Base-by-base conservation (phyloP, 2,797 vertebrate genomes). In the Sebastes steindachneri region DNA sequence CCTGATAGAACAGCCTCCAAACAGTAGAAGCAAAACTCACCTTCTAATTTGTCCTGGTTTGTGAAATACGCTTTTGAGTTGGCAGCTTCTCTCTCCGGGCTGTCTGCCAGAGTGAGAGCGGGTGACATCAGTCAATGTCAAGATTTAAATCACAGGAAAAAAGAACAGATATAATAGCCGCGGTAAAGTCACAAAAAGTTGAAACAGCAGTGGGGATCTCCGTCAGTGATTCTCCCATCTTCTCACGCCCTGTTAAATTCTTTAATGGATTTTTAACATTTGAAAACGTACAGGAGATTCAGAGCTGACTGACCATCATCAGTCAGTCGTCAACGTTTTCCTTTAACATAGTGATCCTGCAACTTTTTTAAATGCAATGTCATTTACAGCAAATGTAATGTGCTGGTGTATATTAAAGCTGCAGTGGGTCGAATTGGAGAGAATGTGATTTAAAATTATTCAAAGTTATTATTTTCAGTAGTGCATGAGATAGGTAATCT, bases 51-150 rank as follows among this genome's bases (percentile, higher is more conserved):
- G 45, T 83, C 37, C 54, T 51, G 35, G 11, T 82, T 76, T 64
- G 31, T 75, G 64, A 64, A 77, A 69, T 55, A 0, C 0, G 3
- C 79, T 77, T 80, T 25, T 6, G 12, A 21, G 12, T 55, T 66
- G 69, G 71, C 82, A 53, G 63, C 9, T 59, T 59, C 28, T 77
- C 25, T 45, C 10, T 77, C 45, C 71, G 28, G 87, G 84, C 80
- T 35, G 58, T 58, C 35, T 79, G 80, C 73, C 85, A 81, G 62
- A 26, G 51, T 25, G 23, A 66, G 53, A 86, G 54, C 17, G 0
- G 59, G 55, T 57, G 45, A 79, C 58, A 86, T 89, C 84, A 68
- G 64, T 87, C 80, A 88, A 65, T 83, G 82, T 83, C 80, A 66
- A 62, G 73, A 82, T 77, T 83, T 70, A 73, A 80, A 81, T 78